Base-by-base conservation (phyloP, 2,797 vertebrate species). In the Craterocephalus amniculus region DNA sequence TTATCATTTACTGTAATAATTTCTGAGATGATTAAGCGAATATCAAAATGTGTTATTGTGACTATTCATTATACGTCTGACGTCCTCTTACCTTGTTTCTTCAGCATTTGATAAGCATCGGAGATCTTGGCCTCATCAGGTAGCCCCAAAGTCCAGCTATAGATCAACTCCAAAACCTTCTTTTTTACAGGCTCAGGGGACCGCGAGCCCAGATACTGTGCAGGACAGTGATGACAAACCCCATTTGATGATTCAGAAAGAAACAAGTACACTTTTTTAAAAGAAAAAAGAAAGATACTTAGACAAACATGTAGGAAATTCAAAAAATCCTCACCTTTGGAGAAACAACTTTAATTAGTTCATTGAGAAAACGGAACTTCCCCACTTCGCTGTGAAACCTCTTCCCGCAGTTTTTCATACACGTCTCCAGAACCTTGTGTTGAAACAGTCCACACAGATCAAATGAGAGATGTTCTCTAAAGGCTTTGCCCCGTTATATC, bases 311-410 rank as follows among this genome's bases (percentile, higher is more conserved):
- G 7, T 55, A 7, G 31, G 4, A 31, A n/a, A 12, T 2, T 62
- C 1, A 0, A 7, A 12, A 16, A 31, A 16, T 13, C 12, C 48
- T 76, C 83, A 99, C 98, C 96, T 99, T 99, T 51, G 98, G 98
- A 27, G 98, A 99, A 76, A 99, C 97, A 32, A 99, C 97, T 90
- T 99, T 99, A 94, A 99, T 99, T 77, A 99, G 96, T 74, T 99
- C 98, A 0, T 99, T 99, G 73, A 99, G 97, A 83, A 99, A 99
- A 74, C 97, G 96, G 89, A 99, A 99, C 82, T 99, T 99, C 72
- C 97, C 97, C 79, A 99, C 97, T 90, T 99, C 98, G 0, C 92
- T 96, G 0, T 99, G 98, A 87, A 99, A 99, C 63, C 95, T 92
- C 81, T 97, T 98, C 73, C 97, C 97, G 0, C 97, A 99, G 91